Conservation (phyloP, 2,113 vertebrate genomes). For the Pelusios castaneus region DNA sequence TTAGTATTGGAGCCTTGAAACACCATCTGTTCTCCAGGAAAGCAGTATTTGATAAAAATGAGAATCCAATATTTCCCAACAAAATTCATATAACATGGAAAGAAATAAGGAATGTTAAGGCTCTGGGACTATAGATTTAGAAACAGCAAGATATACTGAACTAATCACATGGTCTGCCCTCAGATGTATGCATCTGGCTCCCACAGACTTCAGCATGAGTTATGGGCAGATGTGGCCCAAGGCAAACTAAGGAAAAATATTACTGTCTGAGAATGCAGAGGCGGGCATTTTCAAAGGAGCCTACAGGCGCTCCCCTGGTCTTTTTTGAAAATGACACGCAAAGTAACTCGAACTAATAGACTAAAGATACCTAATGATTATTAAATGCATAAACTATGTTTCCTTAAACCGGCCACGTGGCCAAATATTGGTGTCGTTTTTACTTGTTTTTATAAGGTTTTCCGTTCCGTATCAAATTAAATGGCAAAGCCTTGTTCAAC, state of each 20-base stretch:
- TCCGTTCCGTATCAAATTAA: no score
- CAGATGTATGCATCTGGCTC: not conserved
- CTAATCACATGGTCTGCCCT: no score
- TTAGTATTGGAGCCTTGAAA: not conserved
- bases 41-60: not conserved
- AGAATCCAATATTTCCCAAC: not conserved
- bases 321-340: not conserved
- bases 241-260: no score
- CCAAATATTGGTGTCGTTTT: no score
- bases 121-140: not conserved
- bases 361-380: not conserved
- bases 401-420: no score
- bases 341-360: fast-evolving
- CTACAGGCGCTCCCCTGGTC: not conserved
- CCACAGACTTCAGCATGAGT: not conserved
- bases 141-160: not conserved
- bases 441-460: no score
- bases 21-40: not conserved
- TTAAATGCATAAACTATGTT: no score
- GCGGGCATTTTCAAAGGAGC: not conserved
- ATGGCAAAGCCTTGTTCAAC: no score
- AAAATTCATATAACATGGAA: not conserved
- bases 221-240: no score
- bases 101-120: not conserved
- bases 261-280: no score